A percentile compares a stretch with the other conserved stretches of the same genome.
These are phyloP conservation scores for Folsomia manolachei DNA, from an alignment of 2,888 invertebrate species.

Conservation along the genomic window DNA sequence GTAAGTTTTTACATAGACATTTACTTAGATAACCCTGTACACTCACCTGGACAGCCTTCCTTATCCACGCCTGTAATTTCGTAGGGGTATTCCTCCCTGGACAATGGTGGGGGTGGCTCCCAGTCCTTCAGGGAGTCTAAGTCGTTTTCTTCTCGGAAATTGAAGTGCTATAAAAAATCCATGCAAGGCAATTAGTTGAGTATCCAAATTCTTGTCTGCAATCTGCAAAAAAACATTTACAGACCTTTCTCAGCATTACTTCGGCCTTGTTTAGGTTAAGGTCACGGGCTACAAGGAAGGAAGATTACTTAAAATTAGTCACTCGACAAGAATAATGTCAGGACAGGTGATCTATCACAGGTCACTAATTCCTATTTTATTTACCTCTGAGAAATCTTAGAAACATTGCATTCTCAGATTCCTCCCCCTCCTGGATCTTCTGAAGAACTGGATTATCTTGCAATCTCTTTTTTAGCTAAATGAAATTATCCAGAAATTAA, in stretches of 20 bases:
- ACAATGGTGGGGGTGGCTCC: slow-evolving; percentile 32
- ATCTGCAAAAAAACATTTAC: slow-evolving; percentile 5
- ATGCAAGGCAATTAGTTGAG: not conserved
- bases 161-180: slow-evolving; percentile 30
- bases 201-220: too few species aligned
- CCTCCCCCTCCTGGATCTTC: too few species aligned
- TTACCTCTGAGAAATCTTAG: slow-evolving; percentile 44
- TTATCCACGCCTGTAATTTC: slow-evolving; percentile 41
- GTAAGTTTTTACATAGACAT: not conserved
- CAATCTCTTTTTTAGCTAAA: too few species aligned
- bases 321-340: not conserved
- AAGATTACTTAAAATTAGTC: not conserved
- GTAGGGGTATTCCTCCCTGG: slow-evolving; percentile 38
- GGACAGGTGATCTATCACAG: not conserved
- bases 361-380: too few species aligned
- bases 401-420: slow-evolving; percentile 32
- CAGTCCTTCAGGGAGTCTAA: slow-evolving; percentile 42
- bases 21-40: not conserved
- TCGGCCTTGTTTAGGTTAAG: slow-evolving; percentile 41
- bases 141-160: slow-evolving; percentile 38
- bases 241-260: slow-evolving; percentile 47
- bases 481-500: too few species aligned
- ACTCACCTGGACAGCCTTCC: slow-evolving; percentile 43
- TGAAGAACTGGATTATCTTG: too few species aligned
- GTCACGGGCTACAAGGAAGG: slow-evolving; percentile 34